These are phyloP conservation scores for Eira barbara DNA, from an alignment of 2,113 vertebrate genomes.

Conservation along the genomic window DNA sequence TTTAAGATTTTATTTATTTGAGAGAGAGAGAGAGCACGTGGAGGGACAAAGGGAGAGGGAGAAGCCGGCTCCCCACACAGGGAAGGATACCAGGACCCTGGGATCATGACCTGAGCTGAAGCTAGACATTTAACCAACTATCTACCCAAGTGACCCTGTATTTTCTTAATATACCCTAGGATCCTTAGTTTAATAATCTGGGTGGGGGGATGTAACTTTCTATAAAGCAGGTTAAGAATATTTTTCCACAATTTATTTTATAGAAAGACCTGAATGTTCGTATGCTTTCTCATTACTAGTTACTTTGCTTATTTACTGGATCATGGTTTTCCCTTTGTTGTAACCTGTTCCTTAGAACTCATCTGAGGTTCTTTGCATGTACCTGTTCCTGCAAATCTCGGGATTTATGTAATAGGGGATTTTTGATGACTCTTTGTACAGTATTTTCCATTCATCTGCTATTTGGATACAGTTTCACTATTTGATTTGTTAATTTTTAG, in stretches of 20 bases:
- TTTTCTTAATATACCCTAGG: background rate
- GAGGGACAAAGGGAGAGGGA: background rate
- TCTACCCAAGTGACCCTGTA: background rate
- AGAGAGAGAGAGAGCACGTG: background rate
- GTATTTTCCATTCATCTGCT: background rate
- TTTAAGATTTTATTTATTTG: background rate
- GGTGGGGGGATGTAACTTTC: background rate
- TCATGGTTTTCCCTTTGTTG: background rate
- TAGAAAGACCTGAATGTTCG: background rate
- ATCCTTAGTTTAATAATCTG: background rate
- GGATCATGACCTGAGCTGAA: background rate
- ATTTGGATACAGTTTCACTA: background rate
- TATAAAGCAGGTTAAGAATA: background rate
- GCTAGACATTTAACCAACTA: background rate
- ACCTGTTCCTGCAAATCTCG: too few species aligned
- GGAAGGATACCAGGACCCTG: background rate
- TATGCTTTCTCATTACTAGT: background rate
- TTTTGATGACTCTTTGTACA: background rate
- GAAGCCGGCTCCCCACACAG: background rate
- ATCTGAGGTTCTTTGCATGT: background rate
- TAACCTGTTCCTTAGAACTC: background rate
- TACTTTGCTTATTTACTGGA: background rate
- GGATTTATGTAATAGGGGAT: too few species aligned
- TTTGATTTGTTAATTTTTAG: background rate
- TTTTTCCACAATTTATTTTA: background rate